phyloP scores from a whole-genome alignment of 92 coral and sea anemone species.

The Montipora capitata region DNA sequence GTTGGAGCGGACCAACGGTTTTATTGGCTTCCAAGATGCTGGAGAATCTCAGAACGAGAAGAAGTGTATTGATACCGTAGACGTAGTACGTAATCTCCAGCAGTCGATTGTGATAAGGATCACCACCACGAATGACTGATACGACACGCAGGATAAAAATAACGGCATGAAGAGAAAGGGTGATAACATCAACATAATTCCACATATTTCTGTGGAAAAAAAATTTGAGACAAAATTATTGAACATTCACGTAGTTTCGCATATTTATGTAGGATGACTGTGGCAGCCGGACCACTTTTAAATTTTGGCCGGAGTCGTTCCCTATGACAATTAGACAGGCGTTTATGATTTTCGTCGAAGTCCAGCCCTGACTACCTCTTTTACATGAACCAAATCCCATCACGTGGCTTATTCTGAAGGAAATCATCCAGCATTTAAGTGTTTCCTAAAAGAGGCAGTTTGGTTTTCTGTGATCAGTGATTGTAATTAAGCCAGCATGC shows the following conservation, averaged over 20 bases:
- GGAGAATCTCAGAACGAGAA: constrained; percentile 36
- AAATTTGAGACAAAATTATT: too few relatives aligned
- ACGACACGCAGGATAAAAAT: constrained; percentile 21
- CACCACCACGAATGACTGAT: constrained; percentile 16
- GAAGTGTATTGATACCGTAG: constrained; percentile 29
- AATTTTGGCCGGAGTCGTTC: too few relatives aligned
- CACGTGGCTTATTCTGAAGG: too few relatives aligned
- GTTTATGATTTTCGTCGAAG: too few relatives aligned
- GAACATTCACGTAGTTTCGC: too few relatives aligned
- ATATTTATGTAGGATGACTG: neutral
- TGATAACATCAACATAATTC: constrained; percentile 39
- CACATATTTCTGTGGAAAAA: constrained; percentile 14
- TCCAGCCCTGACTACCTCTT: too few relatives aligned
- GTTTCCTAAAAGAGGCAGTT: too few relatives aligned
- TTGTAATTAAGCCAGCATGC: neutral
- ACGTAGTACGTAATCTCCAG: constrained; percentile 2
- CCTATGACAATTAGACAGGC: too few relatives aligned
- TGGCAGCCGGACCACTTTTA: neutral
- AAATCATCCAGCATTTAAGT: too few relatives aligned
- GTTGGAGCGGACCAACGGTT: constrained; percentile 46
- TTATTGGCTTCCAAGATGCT: constrained; percentile 40
- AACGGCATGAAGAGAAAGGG: constrained; percentile 7
- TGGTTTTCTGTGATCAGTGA: neutral
- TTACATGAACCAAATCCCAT: too few relatives aligned
- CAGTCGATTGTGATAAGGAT: constrained; percentile 30